phyloP scores from a whole-genome alignment of 2,888 invertebrate species.

The Drosophila ochracea region DNA sequence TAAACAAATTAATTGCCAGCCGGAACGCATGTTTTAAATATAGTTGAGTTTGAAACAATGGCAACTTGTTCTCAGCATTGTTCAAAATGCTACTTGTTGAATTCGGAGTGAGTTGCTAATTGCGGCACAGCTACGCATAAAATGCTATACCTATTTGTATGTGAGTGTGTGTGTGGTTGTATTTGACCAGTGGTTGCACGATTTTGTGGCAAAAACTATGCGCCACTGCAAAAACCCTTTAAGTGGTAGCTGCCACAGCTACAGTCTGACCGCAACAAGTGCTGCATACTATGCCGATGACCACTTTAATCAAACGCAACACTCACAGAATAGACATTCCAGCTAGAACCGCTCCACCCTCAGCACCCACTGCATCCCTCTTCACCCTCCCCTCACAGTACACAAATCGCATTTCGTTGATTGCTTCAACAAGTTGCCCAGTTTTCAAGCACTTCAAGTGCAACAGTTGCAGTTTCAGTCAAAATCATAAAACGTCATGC shows the following conservation, averaged over 20 bases:
- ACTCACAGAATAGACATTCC: constrained; percentile 23
- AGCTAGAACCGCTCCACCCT: background rate
- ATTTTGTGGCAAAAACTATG: constrained; percentile 26
- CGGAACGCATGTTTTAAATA: constrained; percentile 43
- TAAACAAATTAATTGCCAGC: constrained; percentile 44
- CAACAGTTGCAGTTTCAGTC: constrained; percentile 14
- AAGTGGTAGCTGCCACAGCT: constrained; percentile 14
- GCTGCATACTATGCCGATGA: constrained; percentile 29
- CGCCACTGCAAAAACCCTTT: constrained; percentile 15
- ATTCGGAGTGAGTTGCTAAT: constrained; percentile 38
- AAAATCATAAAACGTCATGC: background rate
- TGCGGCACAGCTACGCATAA: constrained; percentile 52
- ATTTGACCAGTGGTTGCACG: constrained; percentile 13
- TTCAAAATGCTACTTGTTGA: background rate
- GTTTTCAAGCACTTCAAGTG: constrained; percentile 46
- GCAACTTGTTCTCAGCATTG: constrained; percentile 51
- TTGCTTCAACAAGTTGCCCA: constrained; percentile 53
- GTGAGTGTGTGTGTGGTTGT: background rate
- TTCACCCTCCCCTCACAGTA: background rate
- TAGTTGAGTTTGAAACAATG: constrained; percentile 40
- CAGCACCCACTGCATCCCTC: background rate
- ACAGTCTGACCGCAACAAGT: constrained; percentile 10
- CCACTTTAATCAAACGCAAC: constrained; percentile 49
- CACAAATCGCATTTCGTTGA: constrained; percentile 19
- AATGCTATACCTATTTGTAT: constrained; percentile 11